Base-by-base conservation (phyloP, 2,113 vertebrate species). In the Pholis gunnellus region DNA sequence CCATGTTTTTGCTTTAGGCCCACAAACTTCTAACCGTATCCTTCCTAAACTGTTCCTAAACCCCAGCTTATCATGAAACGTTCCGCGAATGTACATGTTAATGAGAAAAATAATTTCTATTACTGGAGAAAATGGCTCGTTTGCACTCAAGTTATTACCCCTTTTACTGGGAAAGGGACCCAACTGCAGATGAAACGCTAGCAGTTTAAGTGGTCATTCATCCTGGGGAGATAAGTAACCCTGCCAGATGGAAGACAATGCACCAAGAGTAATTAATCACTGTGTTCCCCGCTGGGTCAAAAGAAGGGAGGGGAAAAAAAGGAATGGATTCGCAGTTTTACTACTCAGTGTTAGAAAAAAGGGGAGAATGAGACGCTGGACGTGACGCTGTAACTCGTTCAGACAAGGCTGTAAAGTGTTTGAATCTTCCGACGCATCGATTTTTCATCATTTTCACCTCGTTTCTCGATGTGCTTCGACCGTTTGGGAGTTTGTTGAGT, bases 221-320 rank as follows among this genome's bases (percentile, higher is more conserved):
- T 93, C 86, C 87, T 82, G 67, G 59, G 86, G 87, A 92, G 83
- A 93, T 88, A 86, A 91, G 89, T 90, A 90, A 88, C 87, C 82
- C 90, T 88, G 92, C 79, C 89, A 92, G 89, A 94, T 91, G 88
- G 87, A 90, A 89, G 88, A 91, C 87, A 90, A 93, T 88, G 81
- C 84, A 83, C 27, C 15, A 70, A 86, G 87, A 92, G 78, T 90
- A 87, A 92, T 93, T 90, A 92, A 92, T 94, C 91, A 90, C 77
- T 48, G 63, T 81, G 87, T 90, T 92, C 88, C 56, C 79, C 68
- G 13, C 78, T 87, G 81, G 91, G 84, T 92, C 79, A 90, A 81
- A 89, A 83, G 79, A 75, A 67, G 36, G 8, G 5, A 5, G 52
- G 20, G 9, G 13, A 50, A 34, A 59, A 59, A 71, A 79, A 80